Conservation (phyloP, 2,888 invertebrate genomes). For the Hyposoter didymator region DNA sequence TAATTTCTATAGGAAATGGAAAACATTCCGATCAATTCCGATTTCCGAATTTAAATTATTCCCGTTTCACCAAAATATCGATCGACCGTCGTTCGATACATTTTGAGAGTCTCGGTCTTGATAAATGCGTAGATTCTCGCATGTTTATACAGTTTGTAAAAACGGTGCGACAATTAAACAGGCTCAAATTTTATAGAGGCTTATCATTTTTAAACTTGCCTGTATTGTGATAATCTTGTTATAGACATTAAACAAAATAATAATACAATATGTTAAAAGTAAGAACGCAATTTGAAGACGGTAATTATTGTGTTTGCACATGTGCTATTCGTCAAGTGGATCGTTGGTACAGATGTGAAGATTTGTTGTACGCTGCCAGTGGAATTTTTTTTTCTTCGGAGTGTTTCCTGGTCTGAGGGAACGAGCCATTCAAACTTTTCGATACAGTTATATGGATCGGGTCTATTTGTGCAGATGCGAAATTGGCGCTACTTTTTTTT, state of each 20-base stretch:
- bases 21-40: neutral
- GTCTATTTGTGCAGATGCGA: conserved; percentile 34
- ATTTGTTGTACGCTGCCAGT: neutral
- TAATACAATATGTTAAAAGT: conserved; percentile 14
- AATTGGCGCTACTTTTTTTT: neutral
- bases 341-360: neutral
- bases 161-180: neutral
- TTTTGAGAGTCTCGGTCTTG: neutral
- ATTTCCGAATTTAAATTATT: neutral
- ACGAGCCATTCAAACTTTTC: neutral
- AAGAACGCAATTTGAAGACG: neutral
- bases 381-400: neutral
- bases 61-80: neutral
- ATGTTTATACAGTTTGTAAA: conserved; percentile 1
- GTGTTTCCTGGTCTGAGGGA: neutral
- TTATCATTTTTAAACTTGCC: neutral
- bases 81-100: neutral
- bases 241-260: conserved; percentile 20
- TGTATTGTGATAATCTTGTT: neutral
- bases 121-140: neutral
- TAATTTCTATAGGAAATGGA: neutral
- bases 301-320: conserved; percentile 17
- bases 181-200: neutral
- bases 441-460: conserved; percentile 8
- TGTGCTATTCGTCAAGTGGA: conserved; percentile 10